These are phyloP conservation scores for Tokudaia muenninki DNA, from an alignment of 2,797 vertebrate species.

Conservation along the genomic window DNA sequence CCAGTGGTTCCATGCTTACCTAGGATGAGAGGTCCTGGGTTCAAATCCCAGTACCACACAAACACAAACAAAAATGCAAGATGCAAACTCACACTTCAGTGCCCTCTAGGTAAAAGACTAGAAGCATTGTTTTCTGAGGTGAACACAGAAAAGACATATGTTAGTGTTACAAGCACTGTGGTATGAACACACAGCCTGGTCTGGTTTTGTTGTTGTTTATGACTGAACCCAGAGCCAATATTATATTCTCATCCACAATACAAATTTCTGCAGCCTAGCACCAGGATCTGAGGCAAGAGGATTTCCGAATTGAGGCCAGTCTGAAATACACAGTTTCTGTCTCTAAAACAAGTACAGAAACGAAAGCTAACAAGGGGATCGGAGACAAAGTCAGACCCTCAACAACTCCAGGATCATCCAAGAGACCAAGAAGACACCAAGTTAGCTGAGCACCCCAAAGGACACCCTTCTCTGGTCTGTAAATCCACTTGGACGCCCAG, in stretches of 20 bases:
- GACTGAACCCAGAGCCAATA: neutral
- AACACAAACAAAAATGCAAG: neutral
- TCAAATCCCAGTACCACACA: neutral
- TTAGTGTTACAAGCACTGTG: neutral
- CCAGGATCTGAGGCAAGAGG: neutral
- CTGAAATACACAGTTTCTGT: neutral
- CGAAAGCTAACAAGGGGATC: neutral
- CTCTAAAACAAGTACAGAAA: neutral
- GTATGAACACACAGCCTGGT: neutral
- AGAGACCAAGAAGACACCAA: neutral
- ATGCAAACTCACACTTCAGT: slow-evolving; percentile 3
- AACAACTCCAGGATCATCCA: neutral
- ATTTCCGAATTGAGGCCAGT: neutral
- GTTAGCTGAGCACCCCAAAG: neutral
- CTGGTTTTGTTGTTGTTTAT: neutral
- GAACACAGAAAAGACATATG: neutral
- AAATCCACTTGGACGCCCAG: neutral
- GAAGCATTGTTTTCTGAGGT: slow-evolving; percentile 46
- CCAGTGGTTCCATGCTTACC: neutral
- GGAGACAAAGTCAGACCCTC: neutral
- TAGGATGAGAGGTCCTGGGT: neutral
- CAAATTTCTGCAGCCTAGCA: neutral
- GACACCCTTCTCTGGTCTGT: neutral
- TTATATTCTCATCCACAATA: neutral
- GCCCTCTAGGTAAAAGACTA: slow-evolving; percentile 11